phyloP scores from a whole-genome alignment of 1,140 invertebrate species.

The Anthonomus grandis region DNA sequence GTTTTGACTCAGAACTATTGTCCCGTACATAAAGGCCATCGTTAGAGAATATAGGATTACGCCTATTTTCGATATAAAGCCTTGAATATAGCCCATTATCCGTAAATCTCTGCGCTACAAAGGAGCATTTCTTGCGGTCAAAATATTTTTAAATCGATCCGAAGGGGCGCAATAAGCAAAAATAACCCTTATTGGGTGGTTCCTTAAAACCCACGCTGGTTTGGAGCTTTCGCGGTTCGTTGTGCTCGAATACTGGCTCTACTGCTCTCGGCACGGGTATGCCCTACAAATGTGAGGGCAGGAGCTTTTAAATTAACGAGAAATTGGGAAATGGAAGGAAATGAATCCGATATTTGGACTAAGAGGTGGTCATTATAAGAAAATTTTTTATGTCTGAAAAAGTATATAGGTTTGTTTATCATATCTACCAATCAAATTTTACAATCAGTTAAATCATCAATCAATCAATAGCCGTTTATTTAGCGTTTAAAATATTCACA shows the following conservation, averaged over 20 bases:
- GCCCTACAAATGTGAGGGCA: constrained; percentile 3
- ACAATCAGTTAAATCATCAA: too few species aligned
- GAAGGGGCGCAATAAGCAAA: constrained; percentile 8
- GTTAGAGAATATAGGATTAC: constrained; percentile 43
- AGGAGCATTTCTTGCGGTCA: constrained; percentile 40
- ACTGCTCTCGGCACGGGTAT: constrained; percentile 13
- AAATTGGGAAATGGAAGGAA: too few species aligned
- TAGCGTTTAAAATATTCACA: too few species aligned
- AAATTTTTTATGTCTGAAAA: too few species aligned
- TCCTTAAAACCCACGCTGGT: constrained; percentile 3
- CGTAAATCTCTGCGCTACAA: constrained; percentile 33
- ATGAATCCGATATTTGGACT: too few species aligned
- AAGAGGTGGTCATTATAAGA: too few species aligned
- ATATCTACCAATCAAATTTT: too few species aligned
- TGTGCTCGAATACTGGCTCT: constrained; percentile 36
- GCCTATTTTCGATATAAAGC: constrained; percentile 40
- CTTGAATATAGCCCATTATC: constrained; percentile 42
- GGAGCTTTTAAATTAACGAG: constrained; percentile 13
- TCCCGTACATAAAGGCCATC: constrained; percentile 28
- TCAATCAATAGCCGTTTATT: too few species aligned
- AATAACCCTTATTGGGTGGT: constrained; percentile 13
- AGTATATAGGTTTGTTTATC: too few species aligned
- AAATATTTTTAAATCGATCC: constrained; percentile 45
- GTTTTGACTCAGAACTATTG: constrained; percentile 37
- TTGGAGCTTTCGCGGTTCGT: constrained; percentile 26